Evolutionary conservation across 2,113 vertebrate species (phyloP), one percentile per base, ranked within the genome.

Genomic region (Zosterops borbonicus): DNA sequence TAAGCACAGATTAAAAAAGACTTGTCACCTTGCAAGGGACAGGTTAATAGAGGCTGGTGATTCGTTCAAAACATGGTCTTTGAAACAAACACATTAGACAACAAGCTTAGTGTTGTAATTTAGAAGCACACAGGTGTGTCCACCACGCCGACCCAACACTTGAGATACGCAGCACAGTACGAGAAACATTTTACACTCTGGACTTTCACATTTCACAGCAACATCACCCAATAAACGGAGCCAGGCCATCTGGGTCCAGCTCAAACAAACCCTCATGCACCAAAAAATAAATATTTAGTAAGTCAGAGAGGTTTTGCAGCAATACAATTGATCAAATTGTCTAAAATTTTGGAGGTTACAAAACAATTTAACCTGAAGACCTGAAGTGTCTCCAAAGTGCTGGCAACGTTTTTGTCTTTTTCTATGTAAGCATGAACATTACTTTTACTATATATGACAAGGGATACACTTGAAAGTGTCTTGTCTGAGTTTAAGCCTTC

Each of bases 1-100:
- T 62, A 52, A 47, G 88, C 39, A 94, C 1, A 88, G 85, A 81
- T 70, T 89, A 87, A 78, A 96, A 96, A 96, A 74, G 60, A 88
- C 62, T 77, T 92, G 56, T 65, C 89, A 49, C 83, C 83, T 93
- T 76, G 70, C n/a, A 52, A 71, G 83, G 87, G 81, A 91, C 83
- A 92, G 77, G 27, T 79, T 80, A 91, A 69, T 23, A 91, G 12
- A 91, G 91, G 94, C 35, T 86, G 92, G 90, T 80, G 90, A 56
- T 37, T 58, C 0, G 0, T 89, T 89, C 6, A 35, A 41, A 42
- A 27, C 69, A 55, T 46, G 70, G 44, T 50, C 16, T 89, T 74
- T 42, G 73, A 89, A 60, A 86, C n/a, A 81, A 87, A 85, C 59
- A 73, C 55, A 46, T 59, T 17, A 49, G 56, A 88, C 82, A 89